These are phyloP conservation scores for Callionymus lyra DNA, from an alignment of 2,113 vertebrate genomes.

Conservation along the genomic window DNA sequence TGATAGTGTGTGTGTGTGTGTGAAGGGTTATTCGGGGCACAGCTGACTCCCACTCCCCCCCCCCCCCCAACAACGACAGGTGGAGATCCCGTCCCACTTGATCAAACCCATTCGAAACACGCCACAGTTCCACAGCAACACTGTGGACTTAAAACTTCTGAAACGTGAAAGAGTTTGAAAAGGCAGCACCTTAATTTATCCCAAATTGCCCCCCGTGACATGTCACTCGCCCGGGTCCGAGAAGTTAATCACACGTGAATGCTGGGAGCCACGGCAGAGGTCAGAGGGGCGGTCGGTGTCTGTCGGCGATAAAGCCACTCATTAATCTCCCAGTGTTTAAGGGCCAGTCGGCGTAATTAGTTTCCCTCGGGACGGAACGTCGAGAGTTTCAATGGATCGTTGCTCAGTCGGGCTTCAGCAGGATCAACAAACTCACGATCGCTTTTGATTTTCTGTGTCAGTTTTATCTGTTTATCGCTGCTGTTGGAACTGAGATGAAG, in stretches of 20 bases:
- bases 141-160: too few relatives aligned
- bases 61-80: constrained; percentile 41
- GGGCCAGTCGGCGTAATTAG: too few relatives aligned
- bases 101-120: too few relatives aligned
- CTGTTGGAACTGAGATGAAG: too few relatives aligned
- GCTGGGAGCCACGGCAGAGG: constrained; percentile 17
- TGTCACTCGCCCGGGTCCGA: constrained; percentile 6
- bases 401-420: too few relatives aligned
- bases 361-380: too few relatives aligned
- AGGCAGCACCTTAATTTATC: too few relatives aligned
- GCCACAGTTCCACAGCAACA: too few relatives aligned
- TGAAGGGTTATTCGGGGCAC: constrained; percentile 25
- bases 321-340: constrained; percentile 7
- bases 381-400: neutral
- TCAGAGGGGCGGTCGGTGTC: constrained; percentile 18
- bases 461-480: too few relatives aligned
- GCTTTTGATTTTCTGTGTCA: too few relatives aligned
- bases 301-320: constrained; percentile 28
- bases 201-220: neutral
- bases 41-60: constrained; percentile 46
- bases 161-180: too few relatives aligned
- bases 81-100: constrained; percentile 18
- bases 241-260: constrained; percentile 24
- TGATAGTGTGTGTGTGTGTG: constrained; percentile 10
- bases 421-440: too few relatives aligned